Evolutionary conservation across 2,888 invertebrate species (phyloP).

Genomic region (Amphipyra tragopoginis): DNA sequence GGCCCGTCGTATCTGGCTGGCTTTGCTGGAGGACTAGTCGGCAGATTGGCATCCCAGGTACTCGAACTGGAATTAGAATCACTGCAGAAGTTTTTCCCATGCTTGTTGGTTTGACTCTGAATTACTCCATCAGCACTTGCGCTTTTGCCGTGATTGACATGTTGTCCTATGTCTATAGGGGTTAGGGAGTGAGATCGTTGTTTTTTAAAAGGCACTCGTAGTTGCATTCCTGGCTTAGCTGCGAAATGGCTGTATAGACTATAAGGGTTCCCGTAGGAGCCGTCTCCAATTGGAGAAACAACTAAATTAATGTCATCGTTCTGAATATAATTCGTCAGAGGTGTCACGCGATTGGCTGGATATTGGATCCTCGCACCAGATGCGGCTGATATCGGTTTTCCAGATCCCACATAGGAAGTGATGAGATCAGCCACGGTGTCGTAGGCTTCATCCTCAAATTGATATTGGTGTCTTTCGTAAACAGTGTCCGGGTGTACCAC

Average conservation of each 20-base stretch:
- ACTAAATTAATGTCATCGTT: slow-evolving; percentile 77
- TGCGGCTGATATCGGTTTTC: slow-evolving; percentile 96
- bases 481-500: slow-evolving; percentile 96
- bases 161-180: slow-evolving; percentile 89
- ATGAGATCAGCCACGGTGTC: slow-evolving; percentile 98
- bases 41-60: slow-evolving; percentile 87
- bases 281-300: slow-evolving; percentile 77
- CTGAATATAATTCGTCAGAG: slow-evolving; percentile 92
- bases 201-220: slow-evolving; percentile 82
- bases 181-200: slow-evolving; percentile 95
- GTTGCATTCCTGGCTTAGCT: slow-evolving; percentile 80
- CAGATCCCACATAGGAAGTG: slow-evolving; percentile 97
- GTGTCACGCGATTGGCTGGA: slow-evolving; percentile 95
- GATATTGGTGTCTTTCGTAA: slow-evolving; percentile 97
- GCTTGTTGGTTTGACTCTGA: slow-evolving; percentile 84
- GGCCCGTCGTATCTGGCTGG: slow-evolving; percentile 89
- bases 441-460: slow-evolving; percentile 98
- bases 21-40: slow-evolving; percentile 91
- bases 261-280: slow-evolving; percentile 81
- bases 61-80: slow-evolving; percentile 87
- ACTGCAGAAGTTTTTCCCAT: slow-evolving; percentile 81
- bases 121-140: slow-evolving; percentile 93
- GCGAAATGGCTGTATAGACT: slow-evolving; percentile 87
- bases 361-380: slow-evolving; percentile 96
- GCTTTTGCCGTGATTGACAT: slow-evolving; percentile 89